Percentiles rank a stretch among this genome's conserved stretches.
phyloP scores from a whole-genome alignment of 2,888 invertebrate species.

The Leptogaster cylindrica region DNA sequence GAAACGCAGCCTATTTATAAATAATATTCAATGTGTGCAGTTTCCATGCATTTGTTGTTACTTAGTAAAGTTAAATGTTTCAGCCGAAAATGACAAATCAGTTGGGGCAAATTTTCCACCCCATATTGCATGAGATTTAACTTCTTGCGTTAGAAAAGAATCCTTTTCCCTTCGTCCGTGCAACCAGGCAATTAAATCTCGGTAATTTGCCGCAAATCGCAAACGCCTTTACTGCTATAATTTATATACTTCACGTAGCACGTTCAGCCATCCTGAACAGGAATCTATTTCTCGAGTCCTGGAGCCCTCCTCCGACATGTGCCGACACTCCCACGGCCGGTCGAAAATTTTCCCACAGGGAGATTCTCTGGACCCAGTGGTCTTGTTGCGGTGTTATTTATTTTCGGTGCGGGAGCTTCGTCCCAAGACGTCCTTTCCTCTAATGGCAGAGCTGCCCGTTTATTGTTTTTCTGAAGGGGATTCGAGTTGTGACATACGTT shows the following conservation, averaged over 20 bases:
- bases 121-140: no score
- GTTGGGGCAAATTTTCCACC: no score
- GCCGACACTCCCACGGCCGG: background rate
- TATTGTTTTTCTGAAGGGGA: no score
- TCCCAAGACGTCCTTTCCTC: background rate
- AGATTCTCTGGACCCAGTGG: background rate
- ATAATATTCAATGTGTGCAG: no score
- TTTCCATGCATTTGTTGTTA: no score
- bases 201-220: conserved; percentile 5
- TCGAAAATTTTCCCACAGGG: background rate
- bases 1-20: no score
- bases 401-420: background rate
- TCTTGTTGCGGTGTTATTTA: conserved; percentile 14
- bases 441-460: no score
- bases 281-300: background rate
- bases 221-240: conserved; percentile 4
- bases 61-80: no score
- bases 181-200: conserved; percentile 14
- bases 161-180: no score
- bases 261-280: background rate
- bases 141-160: no score
- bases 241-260: background rate
- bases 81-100: no score
- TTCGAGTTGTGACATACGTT: no score
- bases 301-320: background rate